Percentiles rank a stretch among this genome's conserved stretches.
phyloP scores from a whole-genome alignment of 2,113 vertebrate genomes.

The Cephalopholis sonnerati region DNA sequence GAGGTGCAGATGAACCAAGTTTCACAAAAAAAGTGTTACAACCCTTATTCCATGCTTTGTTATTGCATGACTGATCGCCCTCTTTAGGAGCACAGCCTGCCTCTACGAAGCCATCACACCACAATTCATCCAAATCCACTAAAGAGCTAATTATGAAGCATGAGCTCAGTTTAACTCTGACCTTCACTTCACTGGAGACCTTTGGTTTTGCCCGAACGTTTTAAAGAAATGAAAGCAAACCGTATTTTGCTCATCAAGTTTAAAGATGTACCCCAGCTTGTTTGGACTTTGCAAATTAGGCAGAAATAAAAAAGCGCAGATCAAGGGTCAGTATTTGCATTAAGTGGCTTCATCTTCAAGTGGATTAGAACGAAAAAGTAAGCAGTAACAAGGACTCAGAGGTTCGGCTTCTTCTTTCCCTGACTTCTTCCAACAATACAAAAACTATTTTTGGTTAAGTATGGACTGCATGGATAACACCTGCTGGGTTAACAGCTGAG shows the following conservation, averaged over 20 bases:
- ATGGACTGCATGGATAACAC: background rate
- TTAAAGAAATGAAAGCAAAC: conserved; percentile 11
- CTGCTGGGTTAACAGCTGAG: background rate
- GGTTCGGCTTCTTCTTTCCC: background rate
- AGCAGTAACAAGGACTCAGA: background rate
- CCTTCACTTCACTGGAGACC: conserved; percentile 19
- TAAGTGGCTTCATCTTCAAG: background rate
- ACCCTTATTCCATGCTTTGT: conserved; percentile 9
- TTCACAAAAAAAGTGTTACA: background rate
- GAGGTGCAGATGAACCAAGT: background rate
- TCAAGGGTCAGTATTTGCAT: conserved; percentile 31
- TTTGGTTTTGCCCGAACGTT: background rate
- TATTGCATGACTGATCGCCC: conserved; percentile 32
- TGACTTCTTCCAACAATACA: no score
- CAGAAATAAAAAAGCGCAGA: conserved; percentile 7
- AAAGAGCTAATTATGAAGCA: conserved; percentile 33
- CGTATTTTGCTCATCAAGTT: conserved; percentile 4
- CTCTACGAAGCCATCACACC: conserved; percentile 28
- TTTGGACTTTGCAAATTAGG: conserved; percentile 31
- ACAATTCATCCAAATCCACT: conserved; percentile 17
- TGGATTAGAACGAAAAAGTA: conserved; percentile 9
- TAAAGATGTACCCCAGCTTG: background rate
- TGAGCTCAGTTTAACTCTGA: conserved; percentile 13
- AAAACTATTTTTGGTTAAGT: background rate
- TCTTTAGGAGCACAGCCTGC: background rate